Conservation (phyloP, 1,140 invertebrate species). For the Cyrtorhinus lividipennis region DNA sequence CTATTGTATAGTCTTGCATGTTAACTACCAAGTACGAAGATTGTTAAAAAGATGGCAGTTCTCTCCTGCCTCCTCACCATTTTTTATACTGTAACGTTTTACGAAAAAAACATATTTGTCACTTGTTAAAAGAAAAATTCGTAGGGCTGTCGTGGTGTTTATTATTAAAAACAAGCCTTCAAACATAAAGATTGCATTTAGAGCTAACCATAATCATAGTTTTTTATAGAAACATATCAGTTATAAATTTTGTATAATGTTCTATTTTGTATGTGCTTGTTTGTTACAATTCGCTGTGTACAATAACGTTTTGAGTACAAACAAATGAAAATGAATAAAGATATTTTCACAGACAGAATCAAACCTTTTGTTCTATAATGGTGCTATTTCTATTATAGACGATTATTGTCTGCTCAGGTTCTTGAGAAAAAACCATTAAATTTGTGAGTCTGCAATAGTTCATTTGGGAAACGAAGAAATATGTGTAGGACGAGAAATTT, state of each 20-base stretch:
- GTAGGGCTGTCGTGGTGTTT: neutral
- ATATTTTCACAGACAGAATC: conserved; percentile 4
- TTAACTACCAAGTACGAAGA: neutral
- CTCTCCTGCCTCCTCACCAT: no score
- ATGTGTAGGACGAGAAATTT: no score
- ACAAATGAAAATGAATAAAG: neutral
- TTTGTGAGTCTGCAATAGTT: no score
- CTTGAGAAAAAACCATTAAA: no score
- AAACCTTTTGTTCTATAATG: no score
- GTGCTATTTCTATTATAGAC: no score
- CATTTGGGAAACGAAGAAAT: no score
- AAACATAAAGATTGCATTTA: conserved; percentile 6
- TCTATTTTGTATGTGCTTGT: conserved; percentile 9
- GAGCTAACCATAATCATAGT: conserved; percentile 7
- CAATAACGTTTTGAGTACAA: conserved; percentile 11
- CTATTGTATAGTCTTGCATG: conserved; percentile 1
- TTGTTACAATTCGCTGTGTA: conserved; percentile 5
- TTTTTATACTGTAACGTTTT: neutral
- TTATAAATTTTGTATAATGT: conserved; percentile 7
- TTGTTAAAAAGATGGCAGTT: neutral
- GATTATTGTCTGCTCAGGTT: no score
- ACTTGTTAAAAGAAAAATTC: neutral
- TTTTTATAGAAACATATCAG: conserved; percentile 12
- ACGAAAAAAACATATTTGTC: neutral
- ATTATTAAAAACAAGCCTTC: conserved; percentile 1